Conservation (phyloP, 2,113 vertebrate genomes). For the Phalacrocorax pelagicus region DNA sequence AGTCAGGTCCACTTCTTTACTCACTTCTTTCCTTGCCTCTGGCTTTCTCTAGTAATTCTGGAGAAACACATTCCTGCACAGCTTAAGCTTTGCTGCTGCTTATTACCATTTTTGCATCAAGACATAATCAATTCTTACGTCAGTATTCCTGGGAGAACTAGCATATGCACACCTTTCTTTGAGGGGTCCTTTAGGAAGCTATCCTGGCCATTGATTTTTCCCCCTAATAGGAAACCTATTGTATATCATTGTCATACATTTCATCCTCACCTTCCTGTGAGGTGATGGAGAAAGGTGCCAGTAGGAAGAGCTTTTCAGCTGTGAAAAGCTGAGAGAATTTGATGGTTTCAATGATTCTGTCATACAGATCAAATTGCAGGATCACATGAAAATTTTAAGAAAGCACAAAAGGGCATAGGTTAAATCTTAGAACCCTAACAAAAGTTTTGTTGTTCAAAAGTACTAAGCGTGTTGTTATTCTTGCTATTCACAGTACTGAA, state of each 20-base stretch:
- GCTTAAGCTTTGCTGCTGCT: background rate
- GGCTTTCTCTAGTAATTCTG: background rate
- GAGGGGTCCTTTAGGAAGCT: background rate
- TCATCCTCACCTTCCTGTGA: background rate
- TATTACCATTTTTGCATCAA: background rate
- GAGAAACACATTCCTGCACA: background rate
- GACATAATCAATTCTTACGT: background rate
- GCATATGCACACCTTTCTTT: background rate
- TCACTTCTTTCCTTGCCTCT: background rate
- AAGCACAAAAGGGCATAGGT: background rate
- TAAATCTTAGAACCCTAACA: background rate
- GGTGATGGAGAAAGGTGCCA: background rate
- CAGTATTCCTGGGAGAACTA: background rate
- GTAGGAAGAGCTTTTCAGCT: background rate
- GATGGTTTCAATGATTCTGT: background rate
- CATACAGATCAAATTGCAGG: background rate
- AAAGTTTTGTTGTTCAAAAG: background rate
- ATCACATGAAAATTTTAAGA: background rate
- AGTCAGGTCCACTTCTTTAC: background rate
- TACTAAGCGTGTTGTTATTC: background rate
- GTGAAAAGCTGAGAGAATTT: background rate
- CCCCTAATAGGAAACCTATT: background rate
- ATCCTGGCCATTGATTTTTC: background rate
- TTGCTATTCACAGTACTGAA: background rate
- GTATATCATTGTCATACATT: rapidly evolving